A percentile compares a stretch with the other conserved stretches of the same genome.
Conservation (phyloP, 2,888 invertebrate species). For the Acholoe squamosa region DNA sequence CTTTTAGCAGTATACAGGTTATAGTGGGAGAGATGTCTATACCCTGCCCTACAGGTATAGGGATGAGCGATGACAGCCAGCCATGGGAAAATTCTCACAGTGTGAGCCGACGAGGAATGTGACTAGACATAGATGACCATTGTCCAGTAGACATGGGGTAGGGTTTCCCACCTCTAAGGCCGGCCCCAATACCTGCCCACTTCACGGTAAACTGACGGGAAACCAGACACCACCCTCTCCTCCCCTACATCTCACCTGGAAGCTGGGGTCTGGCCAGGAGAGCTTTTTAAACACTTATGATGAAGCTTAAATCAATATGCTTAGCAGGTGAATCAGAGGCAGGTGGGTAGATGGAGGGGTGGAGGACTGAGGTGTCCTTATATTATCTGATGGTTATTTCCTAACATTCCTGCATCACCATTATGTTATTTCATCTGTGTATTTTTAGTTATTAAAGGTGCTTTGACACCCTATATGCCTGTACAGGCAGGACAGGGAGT, state of each 20-base stretch:
- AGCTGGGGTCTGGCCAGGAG: not conserved
- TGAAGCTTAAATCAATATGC: not conserved
- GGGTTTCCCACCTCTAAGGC: not conserved
- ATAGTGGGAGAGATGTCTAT: too few species aligned
- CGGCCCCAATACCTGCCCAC: slow-evolving; percentile 35
- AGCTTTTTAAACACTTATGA: slow-evolving; percentile 29
- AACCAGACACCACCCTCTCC: slow-evolving; percentile 23
- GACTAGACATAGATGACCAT: slow-evolving; percentile 17
- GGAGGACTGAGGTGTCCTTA: not conserved
- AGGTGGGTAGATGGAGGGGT: not conserved
- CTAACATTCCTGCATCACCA: not conserved
- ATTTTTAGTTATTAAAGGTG: too few species aligned
- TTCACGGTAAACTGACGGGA: slow-evolving; percentile 36
- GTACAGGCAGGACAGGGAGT: not conserved
- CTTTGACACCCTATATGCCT: not conserved
- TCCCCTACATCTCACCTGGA: slow-evolving; percentile 10
- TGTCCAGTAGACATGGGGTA: not conserved
- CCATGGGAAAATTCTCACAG: slow-evolving; percentile 52
- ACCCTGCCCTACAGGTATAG: not conserved
- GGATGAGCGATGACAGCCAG: slow-evolving; percentile 22
- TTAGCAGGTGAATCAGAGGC: not conserved
- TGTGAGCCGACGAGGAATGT: not conserved
- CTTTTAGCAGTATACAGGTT: too few species aligned
- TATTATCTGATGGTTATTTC: not conserved
- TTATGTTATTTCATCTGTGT: too few species aligned